Evolutionary conservation across 2,888 invertebrate genomes (phyloP), one percentile per base, ranked within the genome.

Genomic region (Lasioglossum morio): DNA sequence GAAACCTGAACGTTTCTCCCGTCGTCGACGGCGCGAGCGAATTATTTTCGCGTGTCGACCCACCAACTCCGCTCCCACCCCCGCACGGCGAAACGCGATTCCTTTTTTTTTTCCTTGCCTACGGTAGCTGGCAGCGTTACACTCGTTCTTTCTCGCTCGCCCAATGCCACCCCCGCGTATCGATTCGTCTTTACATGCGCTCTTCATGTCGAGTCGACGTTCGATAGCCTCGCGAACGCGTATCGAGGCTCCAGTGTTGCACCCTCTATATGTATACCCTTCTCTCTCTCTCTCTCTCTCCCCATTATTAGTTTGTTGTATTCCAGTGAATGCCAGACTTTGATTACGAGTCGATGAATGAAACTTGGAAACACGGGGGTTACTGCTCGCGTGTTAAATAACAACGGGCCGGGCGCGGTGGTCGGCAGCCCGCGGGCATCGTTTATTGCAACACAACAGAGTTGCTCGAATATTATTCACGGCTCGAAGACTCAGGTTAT

Each of bases 161-260:
- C 19, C 30, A 30, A 46, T n/a, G 63, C 46, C 46, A 4, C 66
- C 74, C 8, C 40, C 73, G 34, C 37, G 16, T 79, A 82, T 85
- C 88, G 87, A 88, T 85, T 89, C 74, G 82, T 81, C 75, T 78
- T 90, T 80, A 82, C 82, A 48, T 69, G 83, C 83, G 77, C 77
- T 69, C 73, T 72, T 27, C 79, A 72, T 72, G 79, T 85, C 69
- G 78, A 85, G 78, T 77, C 73, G 73, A 85, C 72, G 81, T 82
- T 84, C 87, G 82, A 88, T 80, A 78, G 63, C 66, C 60, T 27
- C 63, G 63, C 63, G 63, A 19, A 63, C 60, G 60, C 57, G 80
- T 37, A 63, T 75, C 74, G 63, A 66, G 37, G n/a, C 46, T 34
- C 63, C 40, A 30, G 30, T 40, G 30, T 30, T 40, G 72, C 70